Evolutionary conservation across 2,797 vertebrate genomes (phyloP).

Genomic region (Catharus ustulatus): DNA sequence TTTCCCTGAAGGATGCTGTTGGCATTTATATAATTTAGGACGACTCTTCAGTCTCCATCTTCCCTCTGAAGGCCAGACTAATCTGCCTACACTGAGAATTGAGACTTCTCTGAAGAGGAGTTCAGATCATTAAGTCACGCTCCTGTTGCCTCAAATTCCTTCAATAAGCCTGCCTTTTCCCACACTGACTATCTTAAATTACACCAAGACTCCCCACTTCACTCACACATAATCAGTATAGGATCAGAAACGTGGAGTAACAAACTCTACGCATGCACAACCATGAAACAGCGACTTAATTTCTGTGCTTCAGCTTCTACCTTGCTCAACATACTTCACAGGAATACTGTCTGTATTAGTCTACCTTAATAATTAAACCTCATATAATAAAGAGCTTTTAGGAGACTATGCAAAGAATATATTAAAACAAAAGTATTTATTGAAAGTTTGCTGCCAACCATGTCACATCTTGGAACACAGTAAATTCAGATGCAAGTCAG

Average conservation of each 20-base stretch:
- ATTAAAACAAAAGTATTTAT: not conserved
- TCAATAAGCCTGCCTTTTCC: not conserved
- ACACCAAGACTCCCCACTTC: not conserved
- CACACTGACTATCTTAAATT: not conserved
- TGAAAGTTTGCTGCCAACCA: not conserved
- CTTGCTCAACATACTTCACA: not conserved
- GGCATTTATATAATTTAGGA: not conserved
- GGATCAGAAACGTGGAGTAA: not conserved
- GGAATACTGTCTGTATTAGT: not conserved
- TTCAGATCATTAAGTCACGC: not conserved
- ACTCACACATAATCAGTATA: not conserved
- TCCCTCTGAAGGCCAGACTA: not conserved
- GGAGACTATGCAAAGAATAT: not conserved
- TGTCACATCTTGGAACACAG: not conserved
- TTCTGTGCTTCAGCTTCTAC: not conserved
- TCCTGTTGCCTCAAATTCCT: not conserved
- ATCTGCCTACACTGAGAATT: not conserved
- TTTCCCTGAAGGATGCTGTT: not conserved
- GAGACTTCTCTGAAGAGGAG: not conserved
- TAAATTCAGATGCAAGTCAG: not conserved
- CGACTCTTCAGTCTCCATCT: not conserved
- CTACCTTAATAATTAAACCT: not conserved
- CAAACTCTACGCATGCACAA: not conserved
- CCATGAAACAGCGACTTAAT: not conserved
- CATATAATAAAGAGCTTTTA: not conserved